These are phyloP conservation scores for Dexiosoma caninum DNA, from an alignment of 2,888 invertebrate genomes.

Conservation along the genomic window DNA sequence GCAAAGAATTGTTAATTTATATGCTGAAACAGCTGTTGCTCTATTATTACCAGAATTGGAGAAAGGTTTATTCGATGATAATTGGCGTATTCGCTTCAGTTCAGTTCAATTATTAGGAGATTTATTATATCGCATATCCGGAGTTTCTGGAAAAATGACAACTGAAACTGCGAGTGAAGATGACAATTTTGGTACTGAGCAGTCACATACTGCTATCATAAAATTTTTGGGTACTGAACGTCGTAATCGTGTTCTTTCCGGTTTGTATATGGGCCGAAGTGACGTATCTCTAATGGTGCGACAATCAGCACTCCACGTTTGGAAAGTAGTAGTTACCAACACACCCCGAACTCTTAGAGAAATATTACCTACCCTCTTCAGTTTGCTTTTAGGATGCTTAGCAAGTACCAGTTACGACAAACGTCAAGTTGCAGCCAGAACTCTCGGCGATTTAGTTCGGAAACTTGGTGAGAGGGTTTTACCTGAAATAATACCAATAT, in stretches of 20 bases:
- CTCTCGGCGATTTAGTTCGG: slow-evolving; percentile 96
- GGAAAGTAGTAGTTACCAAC: slow-evolving; percentile 99
- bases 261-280: slow-evolving; percentile 97
- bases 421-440: slow-evolving; percentile 96
- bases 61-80: slow-evolving; percentile 96
- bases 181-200: slow-evolving; percentile 99
- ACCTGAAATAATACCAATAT: slow-evolving; percentile 98
- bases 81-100: slow-evolving; percentile 97
- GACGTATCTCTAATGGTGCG: slow-evolving; percentile 98
- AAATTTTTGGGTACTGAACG: slow-evolving; percentile 91
- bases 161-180: slow-evolving; percentile 99
- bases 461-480: slow-evolving; percentile 98
- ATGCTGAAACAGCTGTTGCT: slow-evolving; percentile 96
- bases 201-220: slow-evolving; percentile 94
- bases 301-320: slow-evolving; percentile 98
- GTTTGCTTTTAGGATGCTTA: slow-evolving; percentile 92
- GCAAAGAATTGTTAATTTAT: slow-evolving; percentile 96
- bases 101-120: slow-evolving; percentile 97
- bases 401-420: slow-evolving; percentile 98
- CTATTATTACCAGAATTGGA: slow-evolving; percentile 95
- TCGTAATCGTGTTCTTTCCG: slow-evolving; percentile 94
- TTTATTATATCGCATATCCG: slow-evolving; percentile 95
- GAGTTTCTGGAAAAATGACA: slow-evolving; percentile 99
- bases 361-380: slow-evolving; percentile 96
- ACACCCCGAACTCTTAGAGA: slow-evolving; percentile 97